phyloP scores from a whole-genome alignment of 2,797 vertebrate species.

The Distichodus sexfasciatus region DNA sequence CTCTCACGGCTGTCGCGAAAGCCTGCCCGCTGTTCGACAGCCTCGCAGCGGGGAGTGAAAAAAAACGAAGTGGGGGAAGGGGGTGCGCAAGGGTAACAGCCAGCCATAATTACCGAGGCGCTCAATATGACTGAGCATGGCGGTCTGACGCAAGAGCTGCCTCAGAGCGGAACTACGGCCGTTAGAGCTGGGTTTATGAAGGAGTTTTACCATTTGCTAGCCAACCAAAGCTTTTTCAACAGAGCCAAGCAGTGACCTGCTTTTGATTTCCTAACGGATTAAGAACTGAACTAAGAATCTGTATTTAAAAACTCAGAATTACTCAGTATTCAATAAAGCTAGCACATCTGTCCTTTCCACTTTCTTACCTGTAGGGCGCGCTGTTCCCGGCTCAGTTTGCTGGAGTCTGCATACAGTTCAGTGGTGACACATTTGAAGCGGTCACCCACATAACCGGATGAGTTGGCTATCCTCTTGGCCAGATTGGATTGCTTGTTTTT shows the following conservation, averaged over 20 bases:
- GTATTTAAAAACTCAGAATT: background rate
- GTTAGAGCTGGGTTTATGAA: slow-evolving; percentile 19
- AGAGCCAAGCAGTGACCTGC: background rate
- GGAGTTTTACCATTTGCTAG: slow-evolving; percentile 20
- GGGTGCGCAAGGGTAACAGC: slow-evolving; percentile 36
- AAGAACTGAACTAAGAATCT: background rate
- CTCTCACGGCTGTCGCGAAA: slow-evolving; percentile 34
- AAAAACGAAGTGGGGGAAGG: background rate
- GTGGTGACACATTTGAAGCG: slow-evolving; percentile 98
- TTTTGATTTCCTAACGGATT: background rate
- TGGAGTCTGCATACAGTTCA: slow-evolving; percentile 95
- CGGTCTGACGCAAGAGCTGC: slow-evolving; percentile 39
- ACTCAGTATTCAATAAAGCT: background rate
- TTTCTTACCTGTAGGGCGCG: slow-evolving; percentile 93
- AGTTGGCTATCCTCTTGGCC: slow-evolving; percentile 96
- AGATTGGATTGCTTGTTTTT: slow-evolving; percentile 88
- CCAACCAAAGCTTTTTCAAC: background rate
- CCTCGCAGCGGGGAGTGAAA: slow-evolving; percentile 38
- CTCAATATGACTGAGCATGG: slow-evolving; percentile 41
- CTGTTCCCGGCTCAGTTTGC: slow-evolving; percentile 97
- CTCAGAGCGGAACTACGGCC: slow-evolving; percentile 35
- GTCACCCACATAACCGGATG: slow-evolving; percentile 95
- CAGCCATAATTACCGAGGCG: slow-evolving; percentile 52
- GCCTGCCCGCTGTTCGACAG: slow-evolving; percentile 48
- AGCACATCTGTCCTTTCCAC: background rate